These are phyloP conservation scores for Agonopterix arenella DNA, from an alignment of 2,888 invertebrate species.

Conservation along the genomic window DNA sequence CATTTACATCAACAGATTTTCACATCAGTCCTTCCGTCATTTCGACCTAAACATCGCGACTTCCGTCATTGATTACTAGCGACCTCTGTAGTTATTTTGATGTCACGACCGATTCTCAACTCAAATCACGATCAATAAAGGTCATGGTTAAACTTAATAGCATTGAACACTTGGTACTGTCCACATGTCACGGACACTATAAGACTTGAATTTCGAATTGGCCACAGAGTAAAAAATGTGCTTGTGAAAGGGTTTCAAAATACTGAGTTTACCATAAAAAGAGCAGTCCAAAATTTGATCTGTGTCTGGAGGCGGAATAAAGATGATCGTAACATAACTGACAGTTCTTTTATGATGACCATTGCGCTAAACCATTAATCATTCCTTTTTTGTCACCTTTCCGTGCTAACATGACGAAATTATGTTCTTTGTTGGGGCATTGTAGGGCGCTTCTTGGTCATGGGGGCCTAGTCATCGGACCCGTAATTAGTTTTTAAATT, in stretches of 20 bases:
- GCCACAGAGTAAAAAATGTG: not conserved
- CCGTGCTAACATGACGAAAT: conserved; percentile 65
- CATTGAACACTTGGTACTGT: conserved; percentile 37
- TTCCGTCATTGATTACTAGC: conserved; percentile 66
- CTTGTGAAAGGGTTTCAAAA: not conserved
- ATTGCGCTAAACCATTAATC: conserved; percentile 57
- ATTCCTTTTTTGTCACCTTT: conserved; percentile 67
- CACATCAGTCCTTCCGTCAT: conserved; percentile 50
- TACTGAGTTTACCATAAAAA: no score
- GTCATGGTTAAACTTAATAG: conserved; percentile 53
- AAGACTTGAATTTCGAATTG: not conserved
- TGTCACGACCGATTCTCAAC: conserved; percentile 60
- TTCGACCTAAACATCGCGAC: conserved; percentile 26
- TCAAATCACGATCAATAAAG: conserved; percentile 60
- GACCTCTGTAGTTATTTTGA: conserved; percentile 65
- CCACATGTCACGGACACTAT: conserved; percentile 29
- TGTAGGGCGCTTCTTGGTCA: conserved; percentile 56
- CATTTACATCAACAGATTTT: not conserved
- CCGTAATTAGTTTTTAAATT: conserved; percentile 75
- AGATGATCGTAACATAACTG: conserved; percentile 37
- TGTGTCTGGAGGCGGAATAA: conserved; percentile 30
- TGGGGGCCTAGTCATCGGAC: conserved; percentile 60
- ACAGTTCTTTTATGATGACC: conserved; percentile 57
- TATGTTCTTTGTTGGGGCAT: conserved; percentile 58
- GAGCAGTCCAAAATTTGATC: not conserved